Base-by-base conservation (phyloP, 2,113 vertebrate genomes). In the Tor tambroides region DNA sequence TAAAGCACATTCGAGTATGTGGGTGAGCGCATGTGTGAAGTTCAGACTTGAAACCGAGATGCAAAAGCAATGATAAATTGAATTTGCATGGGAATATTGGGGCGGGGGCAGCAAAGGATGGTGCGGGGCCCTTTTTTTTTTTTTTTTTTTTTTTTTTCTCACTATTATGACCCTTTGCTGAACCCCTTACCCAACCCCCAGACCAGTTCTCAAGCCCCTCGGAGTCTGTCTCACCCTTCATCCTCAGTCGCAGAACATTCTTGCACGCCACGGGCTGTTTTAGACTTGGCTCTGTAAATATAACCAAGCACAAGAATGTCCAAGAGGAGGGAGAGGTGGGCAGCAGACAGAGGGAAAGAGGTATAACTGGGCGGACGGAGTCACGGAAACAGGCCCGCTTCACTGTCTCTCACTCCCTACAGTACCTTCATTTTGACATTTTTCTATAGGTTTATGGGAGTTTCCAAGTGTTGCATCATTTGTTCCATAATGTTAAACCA, bases 261-360 rank as follows among this genome's bases (percentile, higher is more conserved):
- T 72, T 63, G 26, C 86, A 87, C 65, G 86, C 80, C 86, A 82
- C 35, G 21, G 69, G 61, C 78, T 83, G 81, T 35, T 87, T 87
- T 83, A 84, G 74, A 59, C 76, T 69, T 15, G 51, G 81, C 74
- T 87, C 49, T 87, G 87, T 84, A 87, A 84, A 84, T 84, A 87
- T 84, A 83, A 84, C 81, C 65, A 54, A 72, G 59, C n/a, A 8
- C 46, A 79, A 59, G 76, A 78, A 84, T 87, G 86, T 54, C 74
- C 84, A 35, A 54, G 61, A 43, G 59, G 56, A 51, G 77, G 65
- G 75, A 35, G 76, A 71, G 51, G 15, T 63, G 51, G 71, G 46
- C 69, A 28, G 80, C 26, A 28, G 38, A 74, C 49, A 85, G 83
- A 17, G 54, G 15, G 51, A 88, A 74, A 46, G 67, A 28, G 77